These are phyloP conservation scores for Oxytorus armatus DNA, from an alignment of 2,888 invertebrate genomes.

Conservation along the genomic window DNA sequence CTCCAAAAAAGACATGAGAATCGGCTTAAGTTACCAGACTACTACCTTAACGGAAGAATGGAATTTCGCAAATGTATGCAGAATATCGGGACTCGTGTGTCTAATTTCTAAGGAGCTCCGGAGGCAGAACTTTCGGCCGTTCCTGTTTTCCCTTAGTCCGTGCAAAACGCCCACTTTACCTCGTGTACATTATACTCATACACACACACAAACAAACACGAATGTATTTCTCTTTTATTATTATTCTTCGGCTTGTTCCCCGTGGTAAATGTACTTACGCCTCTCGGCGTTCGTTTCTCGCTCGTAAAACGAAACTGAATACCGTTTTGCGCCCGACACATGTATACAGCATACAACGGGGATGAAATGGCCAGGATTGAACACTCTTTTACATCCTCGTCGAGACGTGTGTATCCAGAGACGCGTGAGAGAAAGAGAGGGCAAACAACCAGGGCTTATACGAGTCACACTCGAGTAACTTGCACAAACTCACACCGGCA, in stretches of 20 bases:
- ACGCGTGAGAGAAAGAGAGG: conserved; percentile 13
- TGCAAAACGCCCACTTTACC: conserved; percentile 26
- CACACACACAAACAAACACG: conserved; percentile 9
- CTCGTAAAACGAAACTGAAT: conserved; percentile 81
- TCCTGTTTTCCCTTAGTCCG: conserved; percentile 8
- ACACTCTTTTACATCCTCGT: conserved; percentile 56
- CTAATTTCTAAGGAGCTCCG: conserved; percentile 29
- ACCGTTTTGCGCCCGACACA: conserved; percentile 67
- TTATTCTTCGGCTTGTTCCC: conserved; percentile 28
- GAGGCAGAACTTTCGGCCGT: not conserved
- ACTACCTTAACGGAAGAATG: too few species aligned
- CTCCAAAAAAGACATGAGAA: too few species aligned
- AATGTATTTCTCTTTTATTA: conserved; percentile 33
- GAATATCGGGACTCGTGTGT: conserved; percentile 7
- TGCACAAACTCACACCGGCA: conserved; percentile 56
- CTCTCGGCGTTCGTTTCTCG: conserved; percentile 74
- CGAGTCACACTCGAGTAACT: conserved; percentile 56
- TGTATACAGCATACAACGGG: conserved; percentile 26
- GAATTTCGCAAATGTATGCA: conserved; percentile 1
- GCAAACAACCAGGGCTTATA: not conserved
- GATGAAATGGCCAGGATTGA: conserved; percentile 52
- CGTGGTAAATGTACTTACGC: conserved; percentile 72
- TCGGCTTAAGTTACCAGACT: too few species aligned
- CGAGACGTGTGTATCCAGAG: conserved; percentile 33
- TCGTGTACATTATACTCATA: conserved; percentile 10